Percentiles rank a stretch among this genome's conserved stretches.
These are phyloP conservation scores for Synanthedon myopaeformis DNA, from an alignment of 2,888 invertebrate genomes.

Conservation along the genomic window DNA sequence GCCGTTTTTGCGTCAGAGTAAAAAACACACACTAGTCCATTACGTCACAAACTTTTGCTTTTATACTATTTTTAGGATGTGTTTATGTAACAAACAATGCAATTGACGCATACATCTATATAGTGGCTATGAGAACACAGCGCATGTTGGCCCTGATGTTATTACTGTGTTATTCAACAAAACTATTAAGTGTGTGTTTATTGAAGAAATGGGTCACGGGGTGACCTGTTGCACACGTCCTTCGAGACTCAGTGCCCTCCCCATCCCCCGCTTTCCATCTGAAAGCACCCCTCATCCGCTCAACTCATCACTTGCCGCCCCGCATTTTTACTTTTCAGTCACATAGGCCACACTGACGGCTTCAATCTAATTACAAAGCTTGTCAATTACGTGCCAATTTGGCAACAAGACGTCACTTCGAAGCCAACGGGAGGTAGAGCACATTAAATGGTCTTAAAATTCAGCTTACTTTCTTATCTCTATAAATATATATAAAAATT, in stretches of 20 bases:
- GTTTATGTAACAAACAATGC: background rate
- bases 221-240: background rate
- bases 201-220: background rate
- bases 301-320: background rate
- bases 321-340: background rate
- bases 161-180: background rate
- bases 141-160: background rate
- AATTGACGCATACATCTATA: background rate
- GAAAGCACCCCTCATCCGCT: too few relatives aligned
- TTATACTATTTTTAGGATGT: background rate
- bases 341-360: conserved; percentile 1
- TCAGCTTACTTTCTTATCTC: too few relatives aligned
- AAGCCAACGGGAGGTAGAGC: too few relatives aligned
- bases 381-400: conserved; percentile 9
- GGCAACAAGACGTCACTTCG: background rate
- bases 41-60: too few relatives aligned
- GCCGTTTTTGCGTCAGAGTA: too few relatives aligned
- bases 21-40: too few relatives aligned
- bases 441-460: too few relatives aligned
- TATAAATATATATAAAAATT: too few relatives aligned
- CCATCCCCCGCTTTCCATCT: background rate
- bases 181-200: background rate
- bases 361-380: conserved; percentile 7
- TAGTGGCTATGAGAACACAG: background rate
- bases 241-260: background rate